Conservation (phyloP, 1,140 invertebrate genomes). For the Conus betulinus region DNA sequence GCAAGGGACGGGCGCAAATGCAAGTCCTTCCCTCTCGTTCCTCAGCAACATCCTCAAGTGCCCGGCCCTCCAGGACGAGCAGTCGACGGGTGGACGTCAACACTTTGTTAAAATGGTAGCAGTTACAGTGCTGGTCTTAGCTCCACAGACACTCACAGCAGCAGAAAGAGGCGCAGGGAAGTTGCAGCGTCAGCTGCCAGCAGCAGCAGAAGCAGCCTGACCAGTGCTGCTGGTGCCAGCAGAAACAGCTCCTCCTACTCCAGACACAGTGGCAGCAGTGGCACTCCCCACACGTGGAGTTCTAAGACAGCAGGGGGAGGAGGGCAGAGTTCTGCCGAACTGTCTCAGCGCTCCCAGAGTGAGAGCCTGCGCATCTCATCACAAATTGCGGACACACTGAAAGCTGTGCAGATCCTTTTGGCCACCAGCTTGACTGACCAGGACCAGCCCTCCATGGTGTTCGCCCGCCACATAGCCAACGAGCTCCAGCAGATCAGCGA, state of each 20-base stretch:
- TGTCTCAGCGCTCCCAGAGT: background rate
- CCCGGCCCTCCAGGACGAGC: background rate
- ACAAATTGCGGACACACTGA: conserved; percentile 21
- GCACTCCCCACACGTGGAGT: background rate
- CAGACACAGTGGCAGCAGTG: background rate
- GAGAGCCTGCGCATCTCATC: background rate
- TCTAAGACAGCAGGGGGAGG: background rate
- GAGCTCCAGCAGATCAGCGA: conserved; percentile 22
- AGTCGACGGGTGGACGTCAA: background rate
- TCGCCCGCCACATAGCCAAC: conserved; percentile 25
- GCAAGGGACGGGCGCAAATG: background rate
- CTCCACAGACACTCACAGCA: background rate
- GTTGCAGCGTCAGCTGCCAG: background rate
- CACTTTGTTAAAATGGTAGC: background rate
- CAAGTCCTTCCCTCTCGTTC: background rate
- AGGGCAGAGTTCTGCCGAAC: background rate
- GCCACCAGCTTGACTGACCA: conserved; percentile 11
- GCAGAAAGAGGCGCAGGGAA: background rate
- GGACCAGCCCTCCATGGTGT: conserved; percentile 31
- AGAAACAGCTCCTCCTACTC: background rate
- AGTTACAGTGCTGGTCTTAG: background rate
- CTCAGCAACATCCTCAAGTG: background rate
- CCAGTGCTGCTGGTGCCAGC: background rate
- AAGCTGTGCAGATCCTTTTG: conserved; percentile 11
- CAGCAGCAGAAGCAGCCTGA: background rate